Percentiles rank a stretch among this genome's conserved stretches.
These are phyloP conservation scores for Arbacia lixula DNA, from an alignment of 53 echinoderm and acorn worm species.

Conservation along the genomic window DNA sequence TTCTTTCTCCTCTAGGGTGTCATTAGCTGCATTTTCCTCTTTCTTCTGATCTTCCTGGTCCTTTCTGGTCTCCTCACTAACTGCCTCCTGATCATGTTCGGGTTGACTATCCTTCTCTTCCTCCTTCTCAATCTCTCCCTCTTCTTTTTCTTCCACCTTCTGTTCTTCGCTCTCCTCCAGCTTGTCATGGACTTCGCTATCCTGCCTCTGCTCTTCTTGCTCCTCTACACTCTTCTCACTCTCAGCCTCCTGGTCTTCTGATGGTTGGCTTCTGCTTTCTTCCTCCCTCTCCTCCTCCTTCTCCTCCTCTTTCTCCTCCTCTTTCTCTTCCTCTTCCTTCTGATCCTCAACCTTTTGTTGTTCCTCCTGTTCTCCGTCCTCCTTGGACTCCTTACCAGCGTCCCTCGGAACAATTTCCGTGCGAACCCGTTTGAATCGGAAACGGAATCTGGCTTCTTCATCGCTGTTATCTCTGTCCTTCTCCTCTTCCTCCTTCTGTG, in stretches of 20 bases:
- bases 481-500: constrained; percentile 1
- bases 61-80: too few species aligned
- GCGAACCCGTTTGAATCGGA: not conserved
- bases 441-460: not conserved
- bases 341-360: not conserved
- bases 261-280: too few species aligned
- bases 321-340: constrained; percentile 1
- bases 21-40: too few species aligned
- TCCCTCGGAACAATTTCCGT: too few species aligned
- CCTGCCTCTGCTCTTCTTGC: too few species aligned
- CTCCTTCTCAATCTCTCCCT: not conserved
- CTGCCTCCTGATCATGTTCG: too few species aligned
- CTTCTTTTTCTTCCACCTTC: not conserved
- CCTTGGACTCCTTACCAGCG: not conserved
- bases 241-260: not conserved
- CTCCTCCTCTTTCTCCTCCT: not conserved
- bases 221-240: not conserved
- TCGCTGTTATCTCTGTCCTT: not conserved
- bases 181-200: not conserved
- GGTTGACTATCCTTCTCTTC: not conserved
- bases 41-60: too few species aligned
- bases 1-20: not conserved
- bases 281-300: constrained; percentile 18
- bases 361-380: not conserved
- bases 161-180: not conserved